These are phyloP conservation scores for Netelia virgata DNA, from an alignment of 2,888 invertebrate species.

Conservation along the genomic window DNA sequence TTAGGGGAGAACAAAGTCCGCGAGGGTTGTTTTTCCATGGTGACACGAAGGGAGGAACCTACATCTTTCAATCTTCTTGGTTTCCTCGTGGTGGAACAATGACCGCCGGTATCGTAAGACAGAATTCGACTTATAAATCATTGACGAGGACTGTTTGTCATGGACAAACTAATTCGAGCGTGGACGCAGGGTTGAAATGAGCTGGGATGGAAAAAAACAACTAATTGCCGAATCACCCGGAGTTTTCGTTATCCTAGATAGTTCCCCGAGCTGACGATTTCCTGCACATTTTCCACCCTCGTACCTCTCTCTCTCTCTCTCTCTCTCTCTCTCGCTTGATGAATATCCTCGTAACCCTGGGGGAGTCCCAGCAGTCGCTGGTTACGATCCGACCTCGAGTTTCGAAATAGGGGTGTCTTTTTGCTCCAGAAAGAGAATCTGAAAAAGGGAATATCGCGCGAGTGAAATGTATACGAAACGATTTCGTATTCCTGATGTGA, in stretches of 20 bases:
- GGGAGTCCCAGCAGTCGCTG: not conserved
- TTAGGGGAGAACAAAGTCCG: not conserved
- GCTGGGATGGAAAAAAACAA: slow-evolving; percentile 4
- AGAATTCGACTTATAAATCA: slow-evolving; percentile 24
- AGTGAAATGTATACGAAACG: slow-evolving; percentile 22
- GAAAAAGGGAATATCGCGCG: not conserved
- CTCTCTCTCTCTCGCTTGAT: slow-evolving; percentile 20
- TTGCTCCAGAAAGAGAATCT: not conserved
- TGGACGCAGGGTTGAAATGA: not conserved
- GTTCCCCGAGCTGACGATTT: slow-evolving; percentile 1
- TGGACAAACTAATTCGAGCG: slow-evolving; percentile 24
- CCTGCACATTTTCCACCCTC: slow-evolving; percentile 29
- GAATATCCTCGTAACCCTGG: slow-evolving; percentile 8
- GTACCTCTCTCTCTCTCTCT: slow-evolving; percentile 9
- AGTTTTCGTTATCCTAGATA: not conserved
- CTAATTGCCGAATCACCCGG: slow-evolving; percentile 4
- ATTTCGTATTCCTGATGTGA: slow-evolving; percentile 44
- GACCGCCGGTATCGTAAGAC: slow-evolving; percentile 1
- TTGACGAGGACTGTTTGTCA: slow-evolving; percentile 16
- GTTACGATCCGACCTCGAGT: slow-evolving; percentile 8
- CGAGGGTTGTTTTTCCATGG: slow-evolving; percentile 24
- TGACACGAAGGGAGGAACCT: not conserved
- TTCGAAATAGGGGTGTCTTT: not conserved
- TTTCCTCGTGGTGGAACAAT: not conserved
- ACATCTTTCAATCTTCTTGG: not conserved